phyloP scores from a whole-genome alignment of 1,140 invertebrate genomes.

The Drosophila sturtevanti region DNA sequence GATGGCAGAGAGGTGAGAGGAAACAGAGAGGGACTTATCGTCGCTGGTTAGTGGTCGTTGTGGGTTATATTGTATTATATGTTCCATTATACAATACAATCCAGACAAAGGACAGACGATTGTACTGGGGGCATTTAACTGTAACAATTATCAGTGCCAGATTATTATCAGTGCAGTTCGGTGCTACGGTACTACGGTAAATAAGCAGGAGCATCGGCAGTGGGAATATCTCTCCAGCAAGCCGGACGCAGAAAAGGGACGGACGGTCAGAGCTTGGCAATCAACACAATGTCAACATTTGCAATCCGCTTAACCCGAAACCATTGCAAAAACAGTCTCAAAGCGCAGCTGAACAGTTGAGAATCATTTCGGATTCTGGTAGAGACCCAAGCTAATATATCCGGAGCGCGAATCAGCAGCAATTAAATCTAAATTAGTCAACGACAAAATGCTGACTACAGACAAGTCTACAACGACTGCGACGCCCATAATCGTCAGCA shows the following conservation, averaged over 20 bases:
- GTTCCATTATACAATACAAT: constrained; percentile 44
- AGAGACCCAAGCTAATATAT: constrained; percentile 21
- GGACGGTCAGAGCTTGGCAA: constrained; percentile 18
- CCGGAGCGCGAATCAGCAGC: constrained; percentile 46
- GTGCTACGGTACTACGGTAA: constrained; percentile 24
- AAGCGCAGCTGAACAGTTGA: constrained; percentile 49
- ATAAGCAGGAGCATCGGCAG: constrained; percentile 28
- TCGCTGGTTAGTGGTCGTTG: constrained; percentile 23
- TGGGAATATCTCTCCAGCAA: constrained; percentile 18
- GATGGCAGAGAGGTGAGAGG: neutral
- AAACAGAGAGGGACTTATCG: neutral
- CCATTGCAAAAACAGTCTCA: constrained; percentile 44
- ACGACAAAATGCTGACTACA: constrained; percentile 49
- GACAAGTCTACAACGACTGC: constrained; percentile 50
- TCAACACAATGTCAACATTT: constrained; percentile 54
- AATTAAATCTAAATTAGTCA: constrained; percentile 34
- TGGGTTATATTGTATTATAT: constrained; percentile 27
- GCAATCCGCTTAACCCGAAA: constrained; percentile 30
- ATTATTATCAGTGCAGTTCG: constrained; percentile 68
- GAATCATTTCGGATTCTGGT: constrained; percentile 23
- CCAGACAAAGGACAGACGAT: neutral
- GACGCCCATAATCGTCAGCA: constrained; percentile 53
- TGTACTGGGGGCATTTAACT: constrained; percentile 38
- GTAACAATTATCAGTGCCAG: constrained; percentile 65
- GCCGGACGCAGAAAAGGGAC: neutral